Conservation (phyloP, 2,888 invertebrate genomes). For the Polymixis flavicincta region DNA sequence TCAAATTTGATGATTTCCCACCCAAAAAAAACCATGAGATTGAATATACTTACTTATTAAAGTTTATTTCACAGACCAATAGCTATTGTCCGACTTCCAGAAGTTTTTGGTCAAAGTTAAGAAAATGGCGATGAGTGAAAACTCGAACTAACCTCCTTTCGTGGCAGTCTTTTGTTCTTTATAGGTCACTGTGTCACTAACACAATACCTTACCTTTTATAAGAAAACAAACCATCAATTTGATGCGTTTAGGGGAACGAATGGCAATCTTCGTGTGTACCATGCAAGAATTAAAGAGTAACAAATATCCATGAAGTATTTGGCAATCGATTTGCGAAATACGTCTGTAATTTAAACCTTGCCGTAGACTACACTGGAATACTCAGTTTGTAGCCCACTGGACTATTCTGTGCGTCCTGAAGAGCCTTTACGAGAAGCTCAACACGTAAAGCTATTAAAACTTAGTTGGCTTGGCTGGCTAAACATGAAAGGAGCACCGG, state of each 20-base stretch:
- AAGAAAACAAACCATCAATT: slow-evolving; percentile 33
- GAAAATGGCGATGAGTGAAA: slow-evolving; percentile 14
- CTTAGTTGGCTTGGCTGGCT: slow-evolving; percentile 2
- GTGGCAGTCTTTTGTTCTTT: slow-evolving; percentile 15
- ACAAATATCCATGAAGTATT: slow-evolving; percentile 27
- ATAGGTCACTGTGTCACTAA: slow-evolving; percentile 36
- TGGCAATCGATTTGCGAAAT: slow-evolving; percentile 21
- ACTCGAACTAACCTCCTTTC: slow-evolving; percentile 22
- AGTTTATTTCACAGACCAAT: background rate
- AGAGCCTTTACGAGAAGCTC: slow-evolving; percentile 7
- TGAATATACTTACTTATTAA: background rate
- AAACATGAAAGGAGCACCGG: slow-evolving; percentile 1
- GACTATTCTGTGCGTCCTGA: background rate
- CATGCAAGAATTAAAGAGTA: slow-evolving; percentile 21
- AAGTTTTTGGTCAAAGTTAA: slow-evolving; percentile 15
- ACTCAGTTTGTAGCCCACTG: background rate
- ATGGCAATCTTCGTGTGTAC: slow-evolving; percentile 32
- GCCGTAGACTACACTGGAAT: background rate
- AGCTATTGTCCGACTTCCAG: background rate
- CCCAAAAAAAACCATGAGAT: too few species aligned
- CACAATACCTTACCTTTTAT: slow-evolving; percentile 33
- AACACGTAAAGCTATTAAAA: slow-evolving; percentile 38
- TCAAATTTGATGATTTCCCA: too few species aligned
- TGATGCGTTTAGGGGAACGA: slow-evolving; percentile 43
- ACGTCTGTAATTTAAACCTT: slow-evolving; percentile 7